phyloP scores from a whole-genome alignment of 2,797 vertebrate species.

The Pteronotus mesoamericanus region DNA sequence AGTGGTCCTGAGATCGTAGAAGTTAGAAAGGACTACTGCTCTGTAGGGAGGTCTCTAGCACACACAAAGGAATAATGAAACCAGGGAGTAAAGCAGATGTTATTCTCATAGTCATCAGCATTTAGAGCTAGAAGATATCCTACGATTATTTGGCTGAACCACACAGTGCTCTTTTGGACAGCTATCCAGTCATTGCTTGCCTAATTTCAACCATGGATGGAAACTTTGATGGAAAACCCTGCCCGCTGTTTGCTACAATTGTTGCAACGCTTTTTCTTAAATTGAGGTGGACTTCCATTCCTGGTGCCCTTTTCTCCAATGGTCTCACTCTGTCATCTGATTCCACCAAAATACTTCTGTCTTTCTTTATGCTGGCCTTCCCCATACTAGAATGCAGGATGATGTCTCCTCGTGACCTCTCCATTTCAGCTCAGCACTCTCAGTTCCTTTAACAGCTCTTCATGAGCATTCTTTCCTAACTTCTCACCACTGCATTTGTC shows the following conservation, averaged over 20 bases:
- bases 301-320: background rate
- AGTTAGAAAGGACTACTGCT: background rate
- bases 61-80: background rate
- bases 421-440: too few relatives aligned
- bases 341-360: background rate
- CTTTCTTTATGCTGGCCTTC: background rate
- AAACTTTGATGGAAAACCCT: background rate
- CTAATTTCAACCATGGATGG: background rate
- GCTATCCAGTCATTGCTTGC: background rate
- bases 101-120: background rate
- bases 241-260: background rate
- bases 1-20: background rate
- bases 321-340: background rate
- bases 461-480: background rate
- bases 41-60: background rate
- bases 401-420: background rate
- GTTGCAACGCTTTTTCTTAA: background rate
- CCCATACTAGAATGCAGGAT: background rate
- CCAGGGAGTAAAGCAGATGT: background rate
- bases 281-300: background rate
- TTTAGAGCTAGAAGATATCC: background rate
- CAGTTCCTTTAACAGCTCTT: background rate
- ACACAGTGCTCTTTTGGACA: background rate
- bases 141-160: background rate
- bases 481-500: background rate